Evolutionary conservation across 2,797 vertebrate genomes (phyloP), one percentile per base, ranked within the genome.

Genomic region (Myiotriccus ornatus): DNA sequence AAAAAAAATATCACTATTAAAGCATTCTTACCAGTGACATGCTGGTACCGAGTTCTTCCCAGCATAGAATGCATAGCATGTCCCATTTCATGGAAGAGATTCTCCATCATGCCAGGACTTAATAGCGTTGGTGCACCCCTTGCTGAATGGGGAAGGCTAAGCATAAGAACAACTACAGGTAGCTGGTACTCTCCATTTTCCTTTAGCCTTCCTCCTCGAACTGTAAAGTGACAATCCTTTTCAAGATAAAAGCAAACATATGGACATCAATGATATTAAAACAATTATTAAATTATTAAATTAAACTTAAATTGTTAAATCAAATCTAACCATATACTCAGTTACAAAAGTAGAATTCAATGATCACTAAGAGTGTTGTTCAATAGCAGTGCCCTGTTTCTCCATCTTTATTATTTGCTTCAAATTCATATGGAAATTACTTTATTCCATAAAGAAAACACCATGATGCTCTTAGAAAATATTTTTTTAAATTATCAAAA

Each of bases 41-140:
- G 99, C 62, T 99, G 99, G 97, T 99, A 99, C 52, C 98, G 98
- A 57, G 99, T 99, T 89, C 99, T 98, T 59, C 99, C 99, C 78
- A 99, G 97, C 99, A 99, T 99, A 11, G 99, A 99, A 97, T 99
- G 99, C 99, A 99, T 99, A 87, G 99, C 99, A 43, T 99, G 99
- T 2, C 99, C 99, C 99, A 99, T 99, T 97, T 99, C 99, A 37
- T 99, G 99, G 97, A 99, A 99, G 39, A 99, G 99, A 96, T 99
- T 99, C 94, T 99, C 99, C 99, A 99, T 99, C 99, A 99, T 99
- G 34, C 98, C 98, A 2, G 99, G 99, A 22, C 98, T 99, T 30
- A 99, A 97, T 24, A 99, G 97, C 0, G 98, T 98, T 69, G 99
- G 99, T 22, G 97, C 93, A 6, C 91, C 95, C 87, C 97, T 98